Percentiles rank a stretch among this genome's conserved stretches.
Evolutionary conservation across 2,113 vertebrate species (phyloP).

Genomic region (Istiophorus platypterus): DNA sequence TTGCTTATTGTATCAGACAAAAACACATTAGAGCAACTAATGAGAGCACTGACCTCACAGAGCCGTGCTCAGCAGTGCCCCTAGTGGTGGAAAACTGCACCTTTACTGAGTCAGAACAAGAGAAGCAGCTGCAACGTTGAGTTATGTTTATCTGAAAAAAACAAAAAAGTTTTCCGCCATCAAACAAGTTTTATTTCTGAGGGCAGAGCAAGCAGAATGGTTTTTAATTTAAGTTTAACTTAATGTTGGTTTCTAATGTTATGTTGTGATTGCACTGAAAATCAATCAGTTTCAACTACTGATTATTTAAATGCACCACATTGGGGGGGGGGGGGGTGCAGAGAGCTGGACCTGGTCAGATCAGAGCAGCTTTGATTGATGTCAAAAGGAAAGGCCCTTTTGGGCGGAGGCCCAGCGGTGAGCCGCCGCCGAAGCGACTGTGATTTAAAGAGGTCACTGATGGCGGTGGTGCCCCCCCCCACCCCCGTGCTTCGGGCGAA

Average conservation of each 20-base stretch:
- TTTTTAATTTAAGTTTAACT: neutral
- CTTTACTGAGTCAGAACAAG: too few species aligned
- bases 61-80: too few species aligned
- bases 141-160: too few species aligned
- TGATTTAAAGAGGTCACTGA: conserved; percentile 23
- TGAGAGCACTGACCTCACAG: too few species aligned
- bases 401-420: conserved; percentile 14
- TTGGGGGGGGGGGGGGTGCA: neutral
- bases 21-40: too few species aligned
- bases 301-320: neutral
- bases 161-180: too few species aligned
- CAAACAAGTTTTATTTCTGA: too few species aligned
- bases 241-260: too few species aligned
- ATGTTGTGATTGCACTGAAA: neutral
- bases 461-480: too few species aligned
- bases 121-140: too few species aligned
- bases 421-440: conserved; percentile 42
- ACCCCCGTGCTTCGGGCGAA: conserved; percentile 34
- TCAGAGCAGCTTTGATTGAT: conserved; percentile 37
- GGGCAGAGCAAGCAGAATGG: neutral
- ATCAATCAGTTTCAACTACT: neutral
- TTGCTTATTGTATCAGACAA: too few species aligned
- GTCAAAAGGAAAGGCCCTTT: conserved; percentile 34
- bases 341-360: neutral
- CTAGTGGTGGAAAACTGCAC: too few species aligned